Evolutionary conservation across 2,888 invertebrate species (phyloP).

Genomic region (Eupithecia insigniata): DNA sequence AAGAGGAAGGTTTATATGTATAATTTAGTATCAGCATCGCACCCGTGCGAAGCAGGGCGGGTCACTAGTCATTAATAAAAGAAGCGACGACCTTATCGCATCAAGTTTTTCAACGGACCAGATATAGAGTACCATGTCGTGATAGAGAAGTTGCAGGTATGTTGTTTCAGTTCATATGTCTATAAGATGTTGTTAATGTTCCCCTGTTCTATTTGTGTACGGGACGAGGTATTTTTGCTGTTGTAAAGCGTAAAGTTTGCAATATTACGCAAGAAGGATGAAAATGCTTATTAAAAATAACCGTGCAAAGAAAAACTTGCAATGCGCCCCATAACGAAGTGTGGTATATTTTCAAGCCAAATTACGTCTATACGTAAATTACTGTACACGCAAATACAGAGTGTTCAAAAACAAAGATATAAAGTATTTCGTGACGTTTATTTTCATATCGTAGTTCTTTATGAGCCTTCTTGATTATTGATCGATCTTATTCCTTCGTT

Average conservation of each 20-base stretch:
- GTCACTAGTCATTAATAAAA: not conserved
- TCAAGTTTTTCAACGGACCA: slow-evolving; percentile 74
- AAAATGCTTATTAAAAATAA: not conserved
- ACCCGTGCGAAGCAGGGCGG: too few species aligned
- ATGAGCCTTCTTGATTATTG: not conserved
- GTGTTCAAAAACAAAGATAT: slow-evolving; percentile 25
- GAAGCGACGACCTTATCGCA: slow-evolving; percentile 29
- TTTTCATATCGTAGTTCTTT: not conserved
- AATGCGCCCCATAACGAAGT: not conserved
- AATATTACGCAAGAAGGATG: not conserved
- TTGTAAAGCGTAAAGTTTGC: not conserved
- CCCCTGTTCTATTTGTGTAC: slow-evolving; percentile 22
- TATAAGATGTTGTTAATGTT: slow-evolving; percentile 67
- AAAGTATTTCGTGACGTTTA: not conserved
- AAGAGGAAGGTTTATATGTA: too few species aligned
- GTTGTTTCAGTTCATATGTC: slow-evolving; percentile 70
- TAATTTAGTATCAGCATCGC: too few species aligned
- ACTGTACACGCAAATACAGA: slow-evolving; percentile 18
- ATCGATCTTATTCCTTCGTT: not conserved
- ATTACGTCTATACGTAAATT: too few species aligned
- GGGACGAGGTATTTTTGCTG: not conserved
- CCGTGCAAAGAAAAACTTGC: not conserved
- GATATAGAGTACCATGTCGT: slow-evolving; percentile 36
- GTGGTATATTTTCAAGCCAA: not conserved
- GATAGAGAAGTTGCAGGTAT: slow-evolving; percentile 42